Evolutionary conservation across 1,140 invertebrate genomes (phyloP), one percentile per base, ranked within the genome.

Genomic region (Drusus annulatus): DNA sequence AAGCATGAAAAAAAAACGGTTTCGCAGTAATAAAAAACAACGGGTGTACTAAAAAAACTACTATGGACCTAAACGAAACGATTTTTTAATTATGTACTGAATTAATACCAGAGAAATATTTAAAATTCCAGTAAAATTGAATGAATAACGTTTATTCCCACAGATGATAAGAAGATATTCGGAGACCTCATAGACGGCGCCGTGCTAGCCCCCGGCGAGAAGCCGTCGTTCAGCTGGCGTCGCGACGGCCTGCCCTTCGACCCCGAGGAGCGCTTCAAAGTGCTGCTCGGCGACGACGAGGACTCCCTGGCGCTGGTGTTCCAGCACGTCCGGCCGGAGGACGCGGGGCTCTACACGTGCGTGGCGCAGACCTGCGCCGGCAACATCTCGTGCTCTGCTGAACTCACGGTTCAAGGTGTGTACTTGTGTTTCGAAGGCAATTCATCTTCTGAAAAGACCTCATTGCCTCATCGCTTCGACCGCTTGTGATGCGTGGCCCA

Each of bases 281-380:
- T 99, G 17, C 89, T 98, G 8, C 95, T 98, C 85, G 95, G 96
- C 82, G 96, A 98, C 84, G 96, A 98, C 83, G 97, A 98, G 85
- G 97, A 98, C 84, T 98, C 95, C 0, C 89, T 98, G 62, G 96
- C 95, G 19, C 88, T 99, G 13, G 95, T 98, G 0, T 98, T 99
- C 88, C 96, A 98, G 85, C 96, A 98, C 84, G 97, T 98, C 0
- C 96, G 94, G 85, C 96, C 96, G 0, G 96, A 98, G 86, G 97
- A 98, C 87, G 96, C 96, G 25, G 97, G 97, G 5, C 90, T 98
- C 4, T 98, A 99, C 87, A 98, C 97, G 0, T 98, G 97, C 85
- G 96, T 98, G 0, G 97, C 97, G 0, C 96, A 97, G 85, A 99
- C 98, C 0, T 93, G 93, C 36, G 94, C 94, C 79, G 97, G 97